Evolutionary conservation across 1,140 invertebrate species (phyloP), one percentile per base, ranked within the genome.

Genomic region (Listronotus oregonensis): DNA sequence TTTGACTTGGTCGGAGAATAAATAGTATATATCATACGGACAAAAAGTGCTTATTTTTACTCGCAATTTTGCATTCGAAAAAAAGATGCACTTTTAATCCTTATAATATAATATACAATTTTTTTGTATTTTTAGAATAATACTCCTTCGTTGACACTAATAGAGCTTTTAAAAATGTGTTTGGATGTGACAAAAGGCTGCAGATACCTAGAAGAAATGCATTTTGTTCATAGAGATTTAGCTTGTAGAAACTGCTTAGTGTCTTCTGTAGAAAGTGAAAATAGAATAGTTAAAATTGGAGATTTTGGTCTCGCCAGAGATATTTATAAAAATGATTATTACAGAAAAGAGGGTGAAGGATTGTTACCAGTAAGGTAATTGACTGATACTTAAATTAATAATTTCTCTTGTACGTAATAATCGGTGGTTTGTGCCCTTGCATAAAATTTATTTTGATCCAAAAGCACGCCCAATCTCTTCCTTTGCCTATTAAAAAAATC

Each of bases 301-400:
- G 96, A 98, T 75, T 98, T 98, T 81, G 96, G 96, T 0, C 80
- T 98, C 1, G 94, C 95, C 0, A 82, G 96, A 70, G 95, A 97
- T 79, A 93, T 98, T 69, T 97, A 98, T 78, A 93, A 94, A 77
- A 96, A 95, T 78, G 95, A 98, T 79, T 98, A 98, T 77, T 99
- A 98, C 76, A 84, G 95, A 59, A 97, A 95, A 78, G 92, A 95
- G 80, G 89, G 90, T 27, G 87, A 90, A 82, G 91, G 89, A 12
- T 72, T 91, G 18, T 69, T 92, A 18, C 90, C 90, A 0, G 89
- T 91, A 12, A 83, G 40, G 49, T 63, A 54, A 21, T 8, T 37
- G 2, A 37, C 21, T 27, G n/a, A n/a, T n/a, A n/a, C n/a, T n/a
- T n/a, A 27, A 3, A 27, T 3, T 1, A 27, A 27, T 27, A 27